Evolutionary conservation across 1,140 invertebrate genomes (phyloP).

Genomic region (Antheraea pernyi): DNA sequence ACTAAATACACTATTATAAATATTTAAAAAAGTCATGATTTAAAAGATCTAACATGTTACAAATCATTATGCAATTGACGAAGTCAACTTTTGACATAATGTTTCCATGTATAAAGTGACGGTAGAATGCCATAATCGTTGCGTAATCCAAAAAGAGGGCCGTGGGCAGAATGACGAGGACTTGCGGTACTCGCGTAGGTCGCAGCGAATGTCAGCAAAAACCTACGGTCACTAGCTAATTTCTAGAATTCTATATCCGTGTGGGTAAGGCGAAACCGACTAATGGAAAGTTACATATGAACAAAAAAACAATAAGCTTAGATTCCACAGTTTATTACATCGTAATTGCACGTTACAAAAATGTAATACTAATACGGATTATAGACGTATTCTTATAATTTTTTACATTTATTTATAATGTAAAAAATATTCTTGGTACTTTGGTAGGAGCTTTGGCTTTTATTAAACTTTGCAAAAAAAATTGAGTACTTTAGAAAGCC

Average conservation of each 20-base stretch:
- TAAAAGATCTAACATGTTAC: too few relatives aligned
- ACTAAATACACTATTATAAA: too few relatives aligned
- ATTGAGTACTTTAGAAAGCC: too few relatives aligned
- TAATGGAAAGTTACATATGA: slow-evolving; percentile 41
- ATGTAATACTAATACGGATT: neutral
- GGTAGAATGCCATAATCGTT: slow-evolving; percentile 35
- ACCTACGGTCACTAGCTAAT: slow-evolving; percentile 38
- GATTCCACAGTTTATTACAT: slow-evolving; percentile 32
- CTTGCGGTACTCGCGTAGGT: slow-evolving; percentile 42
- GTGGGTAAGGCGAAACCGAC: slow-evolving; percentile 46
- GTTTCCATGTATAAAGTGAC: neutral
- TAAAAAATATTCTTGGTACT: neutral
- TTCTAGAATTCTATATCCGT: slow-evolving; percentile 37
- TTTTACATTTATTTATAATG: neutral
- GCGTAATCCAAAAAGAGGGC: slow-evolving; percentile 36
- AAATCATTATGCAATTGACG: too few relatives aligned
- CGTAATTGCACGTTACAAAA: slow-evolving; percentile 15
- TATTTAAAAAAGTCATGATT: too few relatives aligned
- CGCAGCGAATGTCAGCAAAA: slow-evolving; percentile 32
- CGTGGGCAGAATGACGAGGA: slow-evolving; percentile 58
- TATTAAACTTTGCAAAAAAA: too few relatives aligned
- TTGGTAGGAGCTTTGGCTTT: too few relatives aligned
- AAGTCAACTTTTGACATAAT: neutral
- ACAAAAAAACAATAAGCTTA: slow-evolving; percentile 26
- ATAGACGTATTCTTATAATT: neutral